Percentiles rank a stretch among this genome's conserved stretches.
Conservation (phyloP, 2,797 vertebrate genomes). For the Chloroceryle inda region DNA sequence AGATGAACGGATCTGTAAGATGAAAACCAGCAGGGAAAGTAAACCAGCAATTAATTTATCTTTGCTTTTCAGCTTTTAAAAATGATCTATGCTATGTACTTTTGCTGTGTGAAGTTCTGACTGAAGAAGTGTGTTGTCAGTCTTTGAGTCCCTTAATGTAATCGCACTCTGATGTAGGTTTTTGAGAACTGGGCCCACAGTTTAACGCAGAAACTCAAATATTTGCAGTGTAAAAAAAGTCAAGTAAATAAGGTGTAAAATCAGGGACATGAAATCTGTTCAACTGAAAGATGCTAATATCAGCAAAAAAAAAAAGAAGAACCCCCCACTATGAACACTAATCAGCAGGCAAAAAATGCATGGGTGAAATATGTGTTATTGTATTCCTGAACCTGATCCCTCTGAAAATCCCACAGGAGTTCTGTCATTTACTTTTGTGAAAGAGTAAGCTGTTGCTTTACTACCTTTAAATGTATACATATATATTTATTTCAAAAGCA, state of each 20-base stretch:
- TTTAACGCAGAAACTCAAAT: constrained; percentile 53
- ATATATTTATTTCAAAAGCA: neutral
- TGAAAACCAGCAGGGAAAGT: constrained; percentile 2
- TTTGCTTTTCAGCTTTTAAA: neutral
- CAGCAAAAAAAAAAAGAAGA: constrained; percentile 8
- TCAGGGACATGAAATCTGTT: constrained; percentile 23
- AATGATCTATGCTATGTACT: neutral
- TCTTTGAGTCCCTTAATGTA: neutral
- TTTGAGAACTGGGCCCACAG: constrained; percentile 10
- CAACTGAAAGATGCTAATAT: constrained; percentile 28
- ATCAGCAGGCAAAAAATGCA: neutral
- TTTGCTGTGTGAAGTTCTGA: neutral
- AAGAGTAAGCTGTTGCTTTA: neutral
- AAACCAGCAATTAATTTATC: constrained; percentile 6
- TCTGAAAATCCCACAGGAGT: neutral
- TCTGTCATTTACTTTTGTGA: neutral
- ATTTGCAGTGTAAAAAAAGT: constrained; percentile 36
- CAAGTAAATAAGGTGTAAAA: constrained; percentile 50
- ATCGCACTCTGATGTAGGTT: neutral
- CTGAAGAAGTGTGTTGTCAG: constrained; percentile 9
- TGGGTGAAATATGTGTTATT: neutral
- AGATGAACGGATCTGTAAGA: constrained; percentile 92
- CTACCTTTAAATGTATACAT: neutral
- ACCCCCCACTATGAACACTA: neutral
- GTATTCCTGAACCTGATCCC: neutral